Evolutionary conservation across 92 coral and sea anemone genomes (phyloP).

Genomic region (Palythoa grandiflora): DNA sequence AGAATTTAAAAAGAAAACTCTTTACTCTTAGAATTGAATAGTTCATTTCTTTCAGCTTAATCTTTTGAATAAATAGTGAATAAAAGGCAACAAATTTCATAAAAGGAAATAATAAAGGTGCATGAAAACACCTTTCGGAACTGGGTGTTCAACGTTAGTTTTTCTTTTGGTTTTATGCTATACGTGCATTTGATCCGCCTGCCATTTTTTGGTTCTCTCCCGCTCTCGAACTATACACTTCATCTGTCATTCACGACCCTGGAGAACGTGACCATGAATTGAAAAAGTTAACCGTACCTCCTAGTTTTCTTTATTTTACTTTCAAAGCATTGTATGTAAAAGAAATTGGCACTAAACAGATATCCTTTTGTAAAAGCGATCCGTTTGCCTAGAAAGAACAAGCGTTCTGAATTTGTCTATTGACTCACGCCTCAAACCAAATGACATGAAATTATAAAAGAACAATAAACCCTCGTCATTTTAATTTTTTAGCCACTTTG

Average conservation of each 20-base stretch:
- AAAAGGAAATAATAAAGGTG: neutral
- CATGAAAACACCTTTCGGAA: no score
- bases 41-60: conserved; percentile 14
- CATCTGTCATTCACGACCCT: conserved; percentile 32
- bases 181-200: neutral
- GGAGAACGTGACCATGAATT: conserved; percentile 30
- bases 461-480: conserved; percentile 51
- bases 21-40: neutral
- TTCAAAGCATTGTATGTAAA: conserved; percentile 35
- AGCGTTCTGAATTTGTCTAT: conserved; percentile 59
- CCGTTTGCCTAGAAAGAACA: conserved; percentile 49
- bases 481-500: conserved; percentile 70
- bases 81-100: neutral
- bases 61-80: conserved; percentile 1
- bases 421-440: conserved; percentile 60
- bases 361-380: conserved; percentile 49
- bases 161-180: neutral
- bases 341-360: conserved; percentile 45
- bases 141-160: neutral
- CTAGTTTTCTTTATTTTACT: conserved; percentile 43
- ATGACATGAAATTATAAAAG: conserved; percentile 44
- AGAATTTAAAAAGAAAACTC: neutral
- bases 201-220: neutral
- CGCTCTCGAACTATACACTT: conserved; percentile 47
- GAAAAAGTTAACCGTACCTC: conserved; percentile 20